Evolutionary conservation across 1,140 invertebrate species (phyloP).

Genomic region (Ectropis grisescens): DNA sequence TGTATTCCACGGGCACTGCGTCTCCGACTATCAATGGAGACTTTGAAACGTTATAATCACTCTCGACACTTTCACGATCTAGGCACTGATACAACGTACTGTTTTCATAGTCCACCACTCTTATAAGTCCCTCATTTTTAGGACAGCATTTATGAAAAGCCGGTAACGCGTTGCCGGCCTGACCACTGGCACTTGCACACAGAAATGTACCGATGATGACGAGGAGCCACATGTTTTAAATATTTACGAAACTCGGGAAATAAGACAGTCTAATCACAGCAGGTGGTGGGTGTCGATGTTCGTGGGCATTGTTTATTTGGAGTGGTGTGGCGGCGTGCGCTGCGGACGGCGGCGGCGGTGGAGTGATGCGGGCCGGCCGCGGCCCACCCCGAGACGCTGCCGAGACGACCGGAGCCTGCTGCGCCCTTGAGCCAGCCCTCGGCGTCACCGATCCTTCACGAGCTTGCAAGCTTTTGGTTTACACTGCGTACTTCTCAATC

Average conservation of each 20-base stretch:
- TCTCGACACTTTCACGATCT: conserved; percentile 15
- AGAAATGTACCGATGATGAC: conserved; percentile 23
- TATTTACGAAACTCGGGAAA: conserved; percentile 5
- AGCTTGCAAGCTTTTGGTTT: conserved; percentile 7
- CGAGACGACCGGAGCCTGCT: conserved; percentile 32
- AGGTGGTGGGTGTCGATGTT: conserved; percentile 38
- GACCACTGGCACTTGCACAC: conserved; percentile 12
- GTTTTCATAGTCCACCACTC: conserved; percentile 23
- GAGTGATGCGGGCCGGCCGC: conserved; percentile 34
- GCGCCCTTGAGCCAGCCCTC: conserved; percentile 30
- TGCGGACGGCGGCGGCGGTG: conserved; percentile 28
- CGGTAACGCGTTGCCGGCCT: too few species aligned
- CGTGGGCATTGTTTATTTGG: conserved; percentile 40
- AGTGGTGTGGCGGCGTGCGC: conserved; percentile 25
- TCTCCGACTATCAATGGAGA: conserved; percentile 29
- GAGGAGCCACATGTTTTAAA: conserved; percentile 28
- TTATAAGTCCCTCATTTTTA: conserved; percentile 30
- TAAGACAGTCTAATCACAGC: conserved; percentile 30
- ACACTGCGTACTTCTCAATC: too few species aligned
- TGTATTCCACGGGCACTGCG: conserved; percentile 25
- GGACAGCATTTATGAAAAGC: conserved; percentile 49
- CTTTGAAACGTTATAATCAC: conserved; percentile 23
- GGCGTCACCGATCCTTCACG: background rate
- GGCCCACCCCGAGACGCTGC: conserved; percentile 13
- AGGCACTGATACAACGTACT: conserved; percentile 32